Percentiles rank a stretch among this genome's conserved stretches.
phyloP scores from a whole-genome alignment of 2,888 invertebrate species.

The Biston betularia region DNA sequence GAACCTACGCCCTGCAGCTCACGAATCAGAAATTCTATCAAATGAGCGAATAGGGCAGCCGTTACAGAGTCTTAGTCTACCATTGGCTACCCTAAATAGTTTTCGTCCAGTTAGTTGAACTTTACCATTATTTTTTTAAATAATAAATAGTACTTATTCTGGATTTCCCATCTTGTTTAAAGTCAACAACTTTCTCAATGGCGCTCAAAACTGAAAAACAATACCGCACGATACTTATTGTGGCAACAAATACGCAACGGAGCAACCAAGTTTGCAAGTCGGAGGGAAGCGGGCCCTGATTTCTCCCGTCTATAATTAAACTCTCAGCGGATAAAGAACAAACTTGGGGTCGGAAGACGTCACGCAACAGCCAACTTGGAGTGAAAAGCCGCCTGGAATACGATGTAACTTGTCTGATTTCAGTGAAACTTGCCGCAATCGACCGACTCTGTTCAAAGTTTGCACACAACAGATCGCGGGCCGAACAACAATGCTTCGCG shows the following conservation, averaged over 20 bases:
- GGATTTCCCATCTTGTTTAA: constrained; percentile 2
- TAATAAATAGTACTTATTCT: neutral
- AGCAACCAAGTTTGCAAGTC: constrained; percentile 40
- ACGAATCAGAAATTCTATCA: too few relatives aligned
- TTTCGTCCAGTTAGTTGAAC: too few relatives aligned
- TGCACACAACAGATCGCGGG: constrained; percentile 67
- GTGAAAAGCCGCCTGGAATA: constrained; percentile 75
- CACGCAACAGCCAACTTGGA: constrained; percentile 74
- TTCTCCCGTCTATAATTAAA: constrained; percentile 65
- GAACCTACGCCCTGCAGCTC: too few relatives aligned
- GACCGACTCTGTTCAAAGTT: constrained; percentile 70
- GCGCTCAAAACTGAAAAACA: constrained; percentile 23
- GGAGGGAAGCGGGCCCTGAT: constrained; percentile 46
- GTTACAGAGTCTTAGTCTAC: too few relatives aligned
- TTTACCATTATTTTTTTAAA: neutral
- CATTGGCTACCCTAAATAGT: too few relatives aligned
- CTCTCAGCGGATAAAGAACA: constrained; percentile 70
- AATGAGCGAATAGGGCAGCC: too few relatives aligned
- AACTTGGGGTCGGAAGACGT: constrained; percentile 73
- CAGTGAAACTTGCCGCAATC: constrained; percentile 72
- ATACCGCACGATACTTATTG: constrained; percentile 20
- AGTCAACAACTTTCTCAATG: constrained; percentile 7
- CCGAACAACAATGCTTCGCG: constrained; percentile 71
- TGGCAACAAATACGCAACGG: constrained; percentile 34
- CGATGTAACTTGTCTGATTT: constrained; percentile 78